Conservation (phyloP, 2,113 vertebrate species). For the Eupsittula cactorum region DNA sequence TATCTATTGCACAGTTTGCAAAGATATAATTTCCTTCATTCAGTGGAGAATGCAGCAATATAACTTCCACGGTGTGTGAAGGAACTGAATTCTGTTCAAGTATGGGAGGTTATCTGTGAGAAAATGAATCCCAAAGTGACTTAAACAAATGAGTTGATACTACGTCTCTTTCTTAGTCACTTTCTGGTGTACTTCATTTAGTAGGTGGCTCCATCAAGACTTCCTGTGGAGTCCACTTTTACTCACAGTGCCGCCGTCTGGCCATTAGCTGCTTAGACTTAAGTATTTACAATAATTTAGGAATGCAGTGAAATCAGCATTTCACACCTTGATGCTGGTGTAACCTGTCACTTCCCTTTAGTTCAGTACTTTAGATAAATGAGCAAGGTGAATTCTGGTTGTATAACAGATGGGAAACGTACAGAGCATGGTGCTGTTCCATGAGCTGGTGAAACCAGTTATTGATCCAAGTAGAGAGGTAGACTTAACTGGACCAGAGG, state of each 20-base stretch:
- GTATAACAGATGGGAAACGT: neutral
- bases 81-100: neutral
- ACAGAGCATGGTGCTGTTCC: neutral
- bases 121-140: neutral
- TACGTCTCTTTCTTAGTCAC: neutral
- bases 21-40: neutral
- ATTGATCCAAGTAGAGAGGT: neutral
- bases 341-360: neutral
- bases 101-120: neutral
- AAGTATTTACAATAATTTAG: neutral
- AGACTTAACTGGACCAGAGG: neutral
- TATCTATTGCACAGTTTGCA: neutral
- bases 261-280: neutral
- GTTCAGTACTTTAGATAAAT: neutral
- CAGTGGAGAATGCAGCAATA: neutral
- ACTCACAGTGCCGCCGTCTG: neutral
- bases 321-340: neutral
- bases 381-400: neutral
- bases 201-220: neutral
- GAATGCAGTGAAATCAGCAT: neutral
- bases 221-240: neutral
- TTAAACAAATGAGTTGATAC: neutral
- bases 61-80: neutral
- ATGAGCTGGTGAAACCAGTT: rapidly evolving
- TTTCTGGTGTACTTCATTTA: neutral